Percentiles rank a stretch among this genome's conserved stretches.
Conservation (phyloP, 92 coral and sea anemone species). For the Actinostola sp. region DNA sequence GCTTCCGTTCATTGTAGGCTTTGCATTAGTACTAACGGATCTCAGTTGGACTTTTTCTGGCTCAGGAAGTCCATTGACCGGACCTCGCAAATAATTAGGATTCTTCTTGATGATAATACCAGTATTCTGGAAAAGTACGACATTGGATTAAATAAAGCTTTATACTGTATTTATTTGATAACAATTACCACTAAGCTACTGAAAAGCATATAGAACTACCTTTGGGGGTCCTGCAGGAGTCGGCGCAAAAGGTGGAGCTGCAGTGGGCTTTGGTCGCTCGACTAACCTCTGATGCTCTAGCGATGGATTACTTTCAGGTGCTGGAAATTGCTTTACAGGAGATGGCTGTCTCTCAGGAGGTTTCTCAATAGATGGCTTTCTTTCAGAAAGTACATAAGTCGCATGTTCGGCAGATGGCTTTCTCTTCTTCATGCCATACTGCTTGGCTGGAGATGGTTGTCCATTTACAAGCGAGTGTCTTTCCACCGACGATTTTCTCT, state of each 20-base stretch:
- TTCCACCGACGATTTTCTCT: background rate
- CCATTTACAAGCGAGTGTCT: background rate
- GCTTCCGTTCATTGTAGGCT: background rate
- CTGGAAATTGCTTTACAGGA: background rate
- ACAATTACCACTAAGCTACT: background rate
- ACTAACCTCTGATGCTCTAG: background rate
- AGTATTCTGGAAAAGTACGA: background rate
- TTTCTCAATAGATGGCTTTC: background rate
- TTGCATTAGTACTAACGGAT: background rate
- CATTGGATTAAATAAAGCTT: background rate
- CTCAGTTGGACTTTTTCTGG: conserved; percentile 1
- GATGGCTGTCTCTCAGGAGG: conserved; percentile 1
- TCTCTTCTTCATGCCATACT: background rate
- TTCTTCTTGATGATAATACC: conserved; percentile 7
- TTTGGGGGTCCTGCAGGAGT: background rate
- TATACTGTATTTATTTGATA: background rate
- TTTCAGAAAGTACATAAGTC: background rate
- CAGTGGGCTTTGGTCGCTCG: background rate
- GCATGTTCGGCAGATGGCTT: background rate
- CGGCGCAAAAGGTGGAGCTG: background rate
- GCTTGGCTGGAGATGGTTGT: background rate
- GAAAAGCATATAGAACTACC: background rate
- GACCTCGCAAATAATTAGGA: background rate
- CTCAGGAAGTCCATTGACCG: background rate
- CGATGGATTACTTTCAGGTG: background rate